phyloP scores from a whole-genome alignment of 1,140 invertebrate genomes.

The Maconellicoccus hirsutus region DNA sequence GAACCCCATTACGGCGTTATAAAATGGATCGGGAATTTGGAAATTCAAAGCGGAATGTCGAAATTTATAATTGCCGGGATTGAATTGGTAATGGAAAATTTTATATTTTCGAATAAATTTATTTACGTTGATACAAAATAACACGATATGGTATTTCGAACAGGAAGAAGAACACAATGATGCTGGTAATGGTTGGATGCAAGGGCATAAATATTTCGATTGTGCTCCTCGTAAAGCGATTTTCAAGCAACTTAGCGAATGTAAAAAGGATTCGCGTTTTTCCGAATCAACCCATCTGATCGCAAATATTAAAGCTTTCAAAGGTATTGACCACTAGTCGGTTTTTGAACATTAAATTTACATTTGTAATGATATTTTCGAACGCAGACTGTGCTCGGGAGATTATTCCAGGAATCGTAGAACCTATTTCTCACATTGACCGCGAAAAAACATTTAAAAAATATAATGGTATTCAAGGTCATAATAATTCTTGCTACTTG shows the following conservation, averaged over 20 bases:
- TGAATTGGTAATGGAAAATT: slow-evolving; percentile 44
- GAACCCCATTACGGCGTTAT: slow-evolving; percentile 62
- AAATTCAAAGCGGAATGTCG: slow-evolving; percentile 35
- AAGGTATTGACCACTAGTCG: no score
- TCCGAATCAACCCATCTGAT: slow-evolving; percentile 37
- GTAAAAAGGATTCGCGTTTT: slow-evolving; percentile 65
- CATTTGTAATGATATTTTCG: no score
- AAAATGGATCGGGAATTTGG: slow-evolving; percentile 65
- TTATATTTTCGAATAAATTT: not conserved
- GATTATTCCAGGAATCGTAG: slow-evolving; percentile 56
- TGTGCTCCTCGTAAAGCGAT: slow-evolving; percentile 57
- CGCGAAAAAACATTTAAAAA: slow-evolving; percentile 58
- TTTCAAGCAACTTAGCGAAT: slow-evolving; percentile 64
- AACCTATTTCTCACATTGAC: slow-evolving; percentile 52
- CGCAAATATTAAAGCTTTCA: not conserved
- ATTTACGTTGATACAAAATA: not conserved
- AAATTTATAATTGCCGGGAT: slow-evolving; percentile 48
- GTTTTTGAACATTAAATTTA: no score
- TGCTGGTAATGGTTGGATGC: slow-evolving; percentile 63
- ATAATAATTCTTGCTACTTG: slow-evolving; percentile 95
- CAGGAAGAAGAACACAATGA: slow-evolving; percentile 56
- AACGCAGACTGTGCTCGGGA: not conserved
- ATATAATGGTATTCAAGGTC: slow-evolving; percentile 85
- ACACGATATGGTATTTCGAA: not conserved
- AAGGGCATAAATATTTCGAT: slow-evolving; percentile 54